A percentile compares a stretch with the other conserved stretches of the same genome.
Evolutionary conservation across 2,113 vertebrate species (phyloP).

Genomic region (Seriola quinqueradiata): DNA sequence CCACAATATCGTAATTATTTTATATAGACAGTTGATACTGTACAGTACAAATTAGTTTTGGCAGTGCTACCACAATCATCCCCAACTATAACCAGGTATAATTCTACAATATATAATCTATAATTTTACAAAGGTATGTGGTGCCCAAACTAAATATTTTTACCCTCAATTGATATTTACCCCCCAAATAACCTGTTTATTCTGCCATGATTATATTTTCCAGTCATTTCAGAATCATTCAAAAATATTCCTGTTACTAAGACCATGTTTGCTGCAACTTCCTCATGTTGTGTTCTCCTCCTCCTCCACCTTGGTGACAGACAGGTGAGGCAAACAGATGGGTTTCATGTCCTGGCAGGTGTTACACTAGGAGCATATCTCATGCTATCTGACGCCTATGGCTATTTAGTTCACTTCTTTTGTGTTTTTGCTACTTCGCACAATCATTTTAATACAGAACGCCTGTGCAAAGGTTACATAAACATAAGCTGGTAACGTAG

Average conservation of each 20-base stretch:
- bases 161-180: conserved; percentile 3
- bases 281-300: conserved; percentile 5
- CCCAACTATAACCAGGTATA: conserved; percentile 1
- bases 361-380: conserved; percentile 8
- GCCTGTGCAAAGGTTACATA: conserved; percentile 14
- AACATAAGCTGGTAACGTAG: neutral
- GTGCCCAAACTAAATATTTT: neutral
- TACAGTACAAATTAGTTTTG: neutral
- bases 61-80: neutral
- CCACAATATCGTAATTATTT: neutral
- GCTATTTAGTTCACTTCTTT: conserved; percentile 10
- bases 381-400: conserved; percentile 7
- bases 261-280: neutral
- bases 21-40: neutral
- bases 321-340: conserved; percentile 58
- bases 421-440: neutral
- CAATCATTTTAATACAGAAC: neutral
- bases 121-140: neutral
- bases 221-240: neutral
- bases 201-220: neutral
- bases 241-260: neutral
- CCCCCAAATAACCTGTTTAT: neutral
- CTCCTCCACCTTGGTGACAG: conserved; percentile 40
- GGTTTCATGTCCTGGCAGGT: conserved; percentile 44
- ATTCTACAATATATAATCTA: neutral